Evolutionary conservation across 1,140 invertebrate genomes (phyloP), one percentile per base, ranked within the genome.

Genomic region (Steinernema khuongi): DNA sequence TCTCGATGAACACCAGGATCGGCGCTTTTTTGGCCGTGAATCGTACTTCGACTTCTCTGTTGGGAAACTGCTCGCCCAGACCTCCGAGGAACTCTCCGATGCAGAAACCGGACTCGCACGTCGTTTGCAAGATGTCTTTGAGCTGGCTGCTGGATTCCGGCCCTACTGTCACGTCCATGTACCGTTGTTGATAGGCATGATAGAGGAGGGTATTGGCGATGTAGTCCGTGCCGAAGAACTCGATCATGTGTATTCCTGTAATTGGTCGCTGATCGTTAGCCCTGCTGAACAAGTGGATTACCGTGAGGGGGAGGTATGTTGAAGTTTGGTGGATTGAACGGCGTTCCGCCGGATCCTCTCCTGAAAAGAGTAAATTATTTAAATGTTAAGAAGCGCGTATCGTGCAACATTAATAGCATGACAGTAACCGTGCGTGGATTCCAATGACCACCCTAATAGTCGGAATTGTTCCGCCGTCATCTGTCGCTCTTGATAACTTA

Each of bases 201-300:
- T 84, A 84, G 19, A 84, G 75, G 80, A 84, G 83, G n/a, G 83
- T 84, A 74, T 84, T 84, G 19, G 82, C 83, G 32, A 85, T 69
- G 71, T 81, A 85, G 71, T 84, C 84, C 14, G 81, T 85, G 11
- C 77, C 79, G 67, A 78, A 81, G 68, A 84, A 85, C 70, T 84
- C 80, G 70, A 77, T 79, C 82, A 85, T 85, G 68, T 82, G 77
- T 1, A 84, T 77, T 19, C 82, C 81, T 82, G 72, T 60, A 11
- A 19, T n/a, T n/a, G 22, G n/a, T 7, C 4, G 31, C 2, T 71
- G 22, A 43, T 4, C 7, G 7, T 11, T 70, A 71, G 4, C 69
- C 7, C 66, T 67, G n/a, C 7, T 71, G 14, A 19, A n/a, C 1
- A 14, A 1, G 19, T 22, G 50, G 19, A 74, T 60, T 33, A 77